Percentiles rank a stretch among this genome's conserved stretches.
These are phyloP conservation scores for Geococcyx californianus DNA, from an alignment of 2,113 vertebrate species.

Conservation along the genomic window DNA sequence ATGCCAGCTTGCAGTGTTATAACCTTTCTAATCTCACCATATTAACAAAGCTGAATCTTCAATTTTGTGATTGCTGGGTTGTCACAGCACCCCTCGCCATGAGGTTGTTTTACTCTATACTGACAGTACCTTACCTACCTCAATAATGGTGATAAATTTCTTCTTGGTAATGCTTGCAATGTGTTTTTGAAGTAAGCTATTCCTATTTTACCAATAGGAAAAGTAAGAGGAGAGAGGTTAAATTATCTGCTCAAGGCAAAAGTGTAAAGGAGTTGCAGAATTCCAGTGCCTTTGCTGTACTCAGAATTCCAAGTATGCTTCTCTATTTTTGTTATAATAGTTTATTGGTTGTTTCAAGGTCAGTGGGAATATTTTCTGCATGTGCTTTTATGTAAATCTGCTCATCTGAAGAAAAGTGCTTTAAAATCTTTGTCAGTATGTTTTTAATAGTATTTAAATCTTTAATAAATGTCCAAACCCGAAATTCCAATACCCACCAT, in stretches of 20 bases:
- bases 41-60: background rate
- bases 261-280: background rate
- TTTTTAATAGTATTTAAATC: background rate
- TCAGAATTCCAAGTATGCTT: background rate
- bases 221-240: background rate
- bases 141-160: background rate
- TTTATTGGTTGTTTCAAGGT: background rate
- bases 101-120: background rate
- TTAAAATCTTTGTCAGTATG: background rate
- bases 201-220: background rate
- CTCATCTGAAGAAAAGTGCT: background rate
- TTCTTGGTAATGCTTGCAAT: background rate
- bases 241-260: background rate
- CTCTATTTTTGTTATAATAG: background rate
- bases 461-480: background rate
- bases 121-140: background rate
- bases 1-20: background rate
- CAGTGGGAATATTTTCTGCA: background rate
- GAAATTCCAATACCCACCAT: background rate
- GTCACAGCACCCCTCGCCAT: rapidly evolving
- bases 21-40: background rate
- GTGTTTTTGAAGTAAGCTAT: background rate
- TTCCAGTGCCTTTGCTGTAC: background rate
- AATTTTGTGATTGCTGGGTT: background rate
- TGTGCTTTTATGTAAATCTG: background rate